Evolutionary conservation across 1,140 invertebrate genomes (phyloP).

Genomic region (Semibalanus balanoides): DNA sequence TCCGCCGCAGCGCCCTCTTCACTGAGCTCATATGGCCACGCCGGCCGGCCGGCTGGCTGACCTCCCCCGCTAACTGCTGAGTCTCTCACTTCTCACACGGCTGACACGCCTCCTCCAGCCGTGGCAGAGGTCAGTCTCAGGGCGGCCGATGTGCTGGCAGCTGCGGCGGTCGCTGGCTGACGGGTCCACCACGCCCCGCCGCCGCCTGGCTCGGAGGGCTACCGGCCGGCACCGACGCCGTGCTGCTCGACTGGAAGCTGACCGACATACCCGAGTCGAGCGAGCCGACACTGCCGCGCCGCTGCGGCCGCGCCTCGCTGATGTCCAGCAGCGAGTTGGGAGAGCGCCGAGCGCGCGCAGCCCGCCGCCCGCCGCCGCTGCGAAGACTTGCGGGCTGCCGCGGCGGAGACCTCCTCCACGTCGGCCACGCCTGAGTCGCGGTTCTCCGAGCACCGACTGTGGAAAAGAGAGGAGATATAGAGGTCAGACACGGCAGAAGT

Average conservation of each 20-base stretch:
- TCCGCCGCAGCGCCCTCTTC: too few species aligned
- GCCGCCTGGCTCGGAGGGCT: too few species aligned
- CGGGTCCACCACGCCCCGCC: too few species aligned
- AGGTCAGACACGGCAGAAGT: too few species aligned
- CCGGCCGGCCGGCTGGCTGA: too few species aligned
- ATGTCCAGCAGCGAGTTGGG: constrained; percentile 87
- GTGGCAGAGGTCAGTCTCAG: too few species aligned
- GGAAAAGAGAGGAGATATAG: too few species aligned
- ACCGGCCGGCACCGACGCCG: constrained; percentile 1
- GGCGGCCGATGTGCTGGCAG: not conserved
- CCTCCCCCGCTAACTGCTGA: too few species aligned
- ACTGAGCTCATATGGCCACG: too few species aligned
- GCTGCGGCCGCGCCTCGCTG: constrained; percentile 55
- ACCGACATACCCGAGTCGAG: constrained; percentile 88
- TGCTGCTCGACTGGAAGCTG: constrained; percentile 51
- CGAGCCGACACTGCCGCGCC: constrained; percentile 75
- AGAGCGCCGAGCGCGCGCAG: constrained; percentile 73
- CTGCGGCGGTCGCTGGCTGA: too few species aligned
- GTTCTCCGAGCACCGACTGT: constrained; percentile 27
- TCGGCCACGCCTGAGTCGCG: constrained; percentile 64
- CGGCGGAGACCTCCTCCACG: constrained; percentile 43
- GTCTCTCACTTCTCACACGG: too few species aligned
- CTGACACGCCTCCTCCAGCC: too few species aligned
- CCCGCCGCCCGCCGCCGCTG: constrained; percentile 32
- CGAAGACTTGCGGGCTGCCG: constrained; percentile 25